These are phyloP conservation scores for Ectemnius continuus DNA, from an alignment of 2,888 invertebrate species.

Conservation along the genomic window DNA sequence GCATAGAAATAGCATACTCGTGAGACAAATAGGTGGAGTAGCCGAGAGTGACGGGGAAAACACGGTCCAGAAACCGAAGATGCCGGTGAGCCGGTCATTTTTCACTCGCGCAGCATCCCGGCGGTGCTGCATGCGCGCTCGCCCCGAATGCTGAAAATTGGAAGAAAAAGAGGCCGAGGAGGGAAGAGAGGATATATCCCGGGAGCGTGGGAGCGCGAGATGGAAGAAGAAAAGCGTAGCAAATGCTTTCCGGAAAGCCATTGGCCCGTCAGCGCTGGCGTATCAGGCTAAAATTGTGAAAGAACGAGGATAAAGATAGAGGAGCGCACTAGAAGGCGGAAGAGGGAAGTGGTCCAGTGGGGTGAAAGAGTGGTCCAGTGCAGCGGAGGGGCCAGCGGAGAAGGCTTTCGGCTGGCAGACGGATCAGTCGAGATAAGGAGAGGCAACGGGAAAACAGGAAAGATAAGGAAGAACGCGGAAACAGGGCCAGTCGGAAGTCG, in stretches of 20 bases:
- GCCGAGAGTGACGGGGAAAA: background rate
- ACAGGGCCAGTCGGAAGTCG: constrained; percentile 6
- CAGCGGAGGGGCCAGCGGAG: background rate
- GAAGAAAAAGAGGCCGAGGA: constrained; percentile 38
- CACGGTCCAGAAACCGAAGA: constrained; percentile 32
- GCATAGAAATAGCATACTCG: background rate
- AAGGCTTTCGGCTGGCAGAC: background rate
- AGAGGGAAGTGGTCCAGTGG: background rate
- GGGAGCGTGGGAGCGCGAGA: constrained; percentile 40
- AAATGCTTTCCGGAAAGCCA: constrained; percentile 62
- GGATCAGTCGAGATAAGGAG: constrained; percentile 9
- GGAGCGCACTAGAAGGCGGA: no score
- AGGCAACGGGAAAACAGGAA: constrained; percentile 3
- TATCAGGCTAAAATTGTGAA: constrained; percentile 51
- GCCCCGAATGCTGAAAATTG: constrained; percentile 48
- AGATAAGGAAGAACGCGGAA: background rate
- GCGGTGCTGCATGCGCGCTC: constrained; percentile 16
- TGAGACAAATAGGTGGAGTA: constrained; percentile 2
- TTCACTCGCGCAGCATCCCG: constrained; percentile 47
- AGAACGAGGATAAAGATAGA: constrained; percentile 52
- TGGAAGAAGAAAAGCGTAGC: constrained; percentile 58
- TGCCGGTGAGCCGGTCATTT: constrained; percentile 45
- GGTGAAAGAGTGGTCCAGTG: constrained; percentile 2
- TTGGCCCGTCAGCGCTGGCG: constrained; percentile 57
- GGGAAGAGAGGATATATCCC: no score